These are phyloP conservation scores for Onthophagus taurus DNA, from an alignment of 1,140 invertebrate species.

Conservation along the genomic window DNA sequence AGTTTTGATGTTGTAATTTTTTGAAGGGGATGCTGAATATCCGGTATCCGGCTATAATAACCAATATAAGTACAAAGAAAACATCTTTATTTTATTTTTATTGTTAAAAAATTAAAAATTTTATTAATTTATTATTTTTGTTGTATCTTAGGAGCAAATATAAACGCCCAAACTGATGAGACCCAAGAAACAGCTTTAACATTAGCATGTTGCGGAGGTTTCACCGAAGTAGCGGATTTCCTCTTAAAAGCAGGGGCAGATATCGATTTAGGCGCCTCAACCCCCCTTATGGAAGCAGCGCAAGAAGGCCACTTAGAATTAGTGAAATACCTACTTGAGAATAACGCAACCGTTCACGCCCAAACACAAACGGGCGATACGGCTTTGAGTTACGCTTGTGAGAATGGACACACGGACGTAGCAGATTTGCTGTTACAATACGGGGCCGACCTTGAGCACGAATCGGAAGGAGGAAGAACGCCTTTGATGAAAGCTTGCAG, in stretches of 20 bases:
- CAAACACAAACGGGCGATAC: slow-evolving; percentile 93
- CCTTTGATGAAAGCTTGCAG: slow-evolving; percentile 98
- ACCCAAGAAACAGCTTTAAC: slow-evolving; percentile 97
- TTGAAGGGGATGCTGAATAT: too few species aligned
- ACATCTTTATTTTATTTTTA: too few species aligned
- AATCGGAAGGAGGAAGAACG: slow-evolving; percentile 88
- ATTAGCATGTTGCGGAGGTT: slow-evolving; percentile 94
- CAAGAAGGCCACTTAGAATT: slow-evolving; percentile 95
- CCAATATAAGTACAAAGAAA: too few species aligned
- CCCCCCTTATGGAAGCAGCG: slow-evolving; percentile 95
- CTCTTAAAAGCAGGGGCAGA: slow-evolving; percentile 92
- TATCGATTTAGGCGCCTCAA: slow-evolving; percentile 91
- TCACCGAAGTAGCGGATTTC: slow-evolving; percentile 94
- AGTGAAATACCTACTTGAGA: slow-evolving; percentile 76
- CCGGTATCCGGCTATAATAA: too few species aligned
- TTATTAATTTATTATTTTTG: slow-evolving; percentile 4
- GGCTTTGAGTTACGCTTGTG: slow-evolving; percentile 93
- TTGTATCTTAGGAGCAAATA: slow-evolving; percentile 73
- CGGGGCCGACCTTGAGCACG: slow-evolving; percentile 87
- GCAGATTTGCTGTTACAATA: slow-evolving; percentile 79
- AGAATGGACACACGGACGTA: slow-evolving; percentile 94
- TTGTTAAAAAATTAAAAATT: slow-evolving; percentile 5
- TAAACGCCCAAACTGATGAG: slow-evolving; percentile 97
- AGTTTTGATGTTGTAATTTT: too few species aligned
- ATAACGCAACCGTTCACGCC: slow-evolving; percentile 83